Conservation (phyloP, 2,113 vertebrate species). For the Cyprinodon tularosa region DNA sequence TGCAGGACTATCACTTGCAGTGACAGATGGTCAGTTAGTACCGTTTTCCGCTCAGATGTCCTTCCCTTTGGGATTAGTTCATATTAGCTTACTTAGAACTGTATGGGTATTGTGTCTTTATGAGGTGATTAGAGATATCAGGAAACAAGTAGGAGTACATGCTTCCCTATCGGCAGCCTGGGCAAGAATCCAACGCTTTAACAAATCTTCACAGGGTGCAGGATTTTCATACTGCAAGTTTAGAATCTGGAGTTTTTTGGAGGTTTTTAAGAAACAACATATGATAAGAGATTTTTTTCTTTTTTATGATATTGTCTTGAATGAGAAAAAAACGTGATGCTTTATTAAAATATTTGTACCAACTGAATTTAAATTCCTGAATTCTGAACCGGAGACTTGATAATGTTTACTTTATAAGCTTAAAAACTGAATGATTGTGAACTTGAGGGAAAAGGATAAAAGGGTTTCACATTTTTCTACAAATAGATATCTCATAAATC, state of each 20-base stretch:
- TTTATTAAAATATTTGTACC: too few relatives aligned
- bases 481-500: not conserved
- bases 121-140: constrained; percentile 53
- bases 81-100: constrained; percentile 62
- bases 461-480: not conserved
- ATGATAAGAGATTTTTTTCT: not conserved
- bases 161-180: constrained; percentile 39
- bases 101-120: constrained; percentile 50
- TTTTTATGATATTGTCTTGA: too few relatives aligned
- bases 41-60: constrained; percentile 36
- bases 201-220: not conserved
- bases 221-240: constrained; percentile 17
- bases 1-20: constrained; percentile 62
- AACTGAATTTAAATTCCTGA: too few relatives aligned
- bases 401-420: too few relatives aligned
- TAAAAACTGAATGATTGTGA: too few relatives aligned
- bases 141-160: constrained; percentile 47
- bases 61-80: constrained; percentile 62
- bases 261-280: not conserved
- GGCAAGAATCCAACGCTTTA: constrained; percentile 23
- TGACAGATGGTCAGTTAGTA: constrained; percentile 73
- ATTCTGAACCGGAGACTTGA: too few relatives aligned
- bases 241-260: not conserved
- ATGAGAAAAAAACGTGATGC: too few relatives aligned
- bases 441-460: too few relatives aligned